These are phyloP conservation scores for Drosophila littoralis DNA, from an alignment of 1,140 invertebrate species.

Conservation along the genomic window DNA sequence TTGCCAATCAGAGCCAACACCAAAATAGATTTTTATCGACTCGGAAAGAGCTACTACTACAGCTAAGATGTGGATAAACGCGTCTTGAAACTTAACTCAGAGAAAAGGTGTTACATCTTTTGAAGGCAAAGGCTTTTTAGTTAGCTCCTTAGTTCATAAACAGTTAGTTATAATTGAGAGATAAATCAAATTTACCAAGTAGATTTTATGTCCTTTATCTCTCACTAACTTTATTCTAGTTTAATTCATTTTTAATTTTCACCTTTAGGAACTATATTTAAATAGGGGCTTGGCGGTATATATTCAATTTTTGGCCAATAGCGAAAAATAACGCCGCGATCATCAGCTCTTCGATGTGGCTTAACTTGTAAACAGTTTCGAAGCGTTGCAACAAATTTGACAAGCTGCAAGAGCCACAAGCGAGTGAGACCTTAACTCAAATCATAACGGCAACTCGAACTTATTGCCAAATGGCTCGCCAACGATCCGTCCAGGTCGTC, in stretches of 20 bases:
- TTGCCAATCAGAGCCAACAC: conserved; percentile 21
- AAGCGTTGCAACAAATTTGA: conserved; percentile 37
- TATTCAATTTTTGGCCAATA: too few relatives aligned
- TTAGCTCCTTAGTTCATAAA: too few relatives aligned
- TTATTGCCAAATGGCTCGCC: conserved; percentile 44
- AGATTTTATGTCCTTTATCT: too few relatives aligned
- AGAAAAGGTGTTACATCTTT: too few relatives aligned
- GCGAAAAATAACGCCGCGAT: not conserved
- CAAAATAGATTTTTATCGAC: conserved; percentile 17
- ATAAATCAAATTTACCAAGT: too few relatives aligned
- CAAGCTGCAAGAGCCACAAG: conserved; percentile 24
- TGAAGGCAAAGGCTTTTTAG: too few relatives aligned
- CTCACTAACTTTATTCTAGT: too few relatives aligned
- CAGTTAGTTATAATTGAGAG: too few relatives aligned
- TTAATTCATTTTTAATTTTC: too few relatives aligned
- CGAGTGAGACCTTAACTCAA: conserved; percentile 34
- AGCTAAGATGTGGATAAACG: not conserved
- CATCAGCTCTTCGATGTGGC: conserved; percentile 5
- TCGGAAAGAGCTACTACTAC: not conserved
- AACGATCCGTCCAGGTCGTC: not conserved
- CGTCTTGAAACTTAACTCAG: too few relatives aligned
- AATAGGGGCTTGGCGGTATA: too few relatives aligned
- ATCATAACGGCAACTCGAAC: conserved; percentile 52
- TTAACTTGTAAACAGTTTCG: not conserved
- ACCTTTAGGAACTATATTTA: too few relatives aligned